These are phyloP conservation scores for Yasuhikotakia modesta DNA, from an alignment of 2,797 vertebrate genomes.

Conservation along the genomic window DNA sequence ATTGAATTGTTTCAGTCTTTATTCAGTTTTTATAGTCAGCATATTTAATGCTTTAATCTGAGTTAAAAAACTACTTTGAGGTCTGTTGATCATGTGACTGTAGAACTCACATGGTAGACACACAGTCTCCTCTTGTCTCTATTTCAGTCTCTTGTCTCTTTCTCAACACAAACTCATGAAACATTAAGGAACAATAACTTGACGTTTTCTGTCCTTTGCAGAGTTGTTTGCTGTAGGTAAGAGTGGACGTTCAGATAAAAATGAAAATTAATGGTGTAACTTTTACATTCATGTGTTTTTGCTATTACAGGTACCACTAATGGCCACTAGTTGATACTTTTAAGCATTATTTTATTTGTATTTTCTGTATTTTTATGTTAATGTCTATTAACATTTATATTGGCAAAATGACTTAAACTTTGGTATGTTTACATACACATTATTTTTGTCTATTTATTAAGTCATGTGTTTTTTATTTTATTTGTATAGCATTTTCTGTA, in stretches of 20 bases:
- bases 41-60: slow-evolving; percentile 13
- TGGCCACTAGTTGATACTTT: background rate
- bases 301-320: background rate
- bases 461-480: background rate
- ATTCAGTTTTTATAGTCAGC: background rate
- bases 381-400: too few species aligned
- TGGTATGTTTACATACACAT: background rate
- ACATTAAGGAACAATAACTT: background rate
- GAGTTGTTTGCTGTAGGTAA: slow-evolving; percentile 4
- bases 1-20: too few species aligned
- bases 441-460: background rate
- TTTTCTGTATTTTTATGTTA: too few species aligned
- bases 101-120: slow-evolving; percentile 31
- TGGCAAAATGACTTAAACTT: background rate
- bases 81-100: slow-evolving; percentile 34
- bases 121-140: slow-evolving; percentile 1
- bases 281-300: background rate
- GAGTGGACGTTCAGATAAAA: slow-evolving; percentile 14
- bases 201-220: background rate
- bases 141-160: background rate
- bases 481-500: background rate
- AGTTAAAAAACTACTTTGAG: background rate
- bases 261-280: background rate
- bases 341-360: too few species aligned
- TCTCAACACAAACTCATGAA: background rate